A percentile compares a stretch with the other conserved stretches of the same genome.
Conservation (phyloP, 2,113 vertebrate species). For the Tyrannus savana region DNA sequence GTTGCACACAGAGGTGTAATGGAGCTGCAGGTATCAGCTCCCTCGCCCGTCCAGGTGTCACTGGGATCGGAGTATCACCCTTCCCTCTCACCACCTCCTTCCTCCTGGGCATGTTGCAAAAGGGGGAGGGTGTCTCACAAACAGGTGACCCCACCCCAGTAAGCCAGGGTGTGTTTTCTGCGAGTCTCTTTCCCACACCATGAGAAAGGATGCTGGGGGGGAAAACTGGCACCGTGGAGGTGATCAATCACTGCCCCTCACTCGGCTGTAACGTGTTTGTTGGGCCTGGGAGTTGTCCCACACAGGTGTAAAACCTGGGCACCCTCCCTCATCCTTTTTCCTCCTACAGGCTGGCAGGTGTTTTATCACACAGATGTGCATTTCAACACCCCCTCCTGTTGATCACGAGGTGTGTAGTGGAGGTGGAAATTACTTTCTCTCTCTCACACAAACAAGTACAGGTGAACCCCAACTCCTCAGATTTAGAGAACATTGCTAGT, state of each 20-base stretch:
- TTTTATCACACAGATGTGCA: not conserved
- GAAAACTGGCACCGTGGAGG: not conserved
- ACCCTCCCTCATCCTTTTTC: not conserved
- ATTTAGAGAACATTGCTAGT: accelerated
- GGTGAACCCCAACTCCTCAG: not conserved
- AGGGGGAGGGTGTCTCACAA: not conserved
- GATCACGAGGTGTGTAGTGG: not conserved
- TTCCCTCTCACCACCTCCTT: not conserved
- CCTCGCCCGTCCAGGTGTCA: not conserved
- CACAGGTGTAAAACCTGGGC: not conserved
- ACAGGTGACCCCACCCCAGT: slow-evolving; percentile 15
- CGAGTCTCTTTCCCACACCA: not conserved
- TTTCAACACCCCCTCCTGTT: not conserved
- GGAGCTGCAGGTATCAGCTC: not conserved
- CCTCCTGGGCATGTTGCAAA: not conserved
- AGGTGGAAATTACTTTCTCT: not conserved
- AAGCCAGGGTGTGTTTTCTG: slow-evolving; percentile 16
- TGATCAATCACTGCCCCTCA: not conserved
- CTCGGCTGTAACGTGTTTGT: not conserved
- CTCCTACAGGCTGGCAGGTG: not conserved
- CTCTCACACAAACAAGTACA: not conserved
- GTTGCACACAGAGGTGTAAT: accelerated
- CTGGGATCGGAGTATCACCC: not conserved
- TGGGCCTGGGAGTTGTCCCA: not conserved
- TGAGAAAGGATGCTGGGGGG: not conserved